These are phyloP conservation scores for Oscheius sp. DNA, from an alignment of 2,888 invertebrate species.

Conservation along the genomic window DNA sequence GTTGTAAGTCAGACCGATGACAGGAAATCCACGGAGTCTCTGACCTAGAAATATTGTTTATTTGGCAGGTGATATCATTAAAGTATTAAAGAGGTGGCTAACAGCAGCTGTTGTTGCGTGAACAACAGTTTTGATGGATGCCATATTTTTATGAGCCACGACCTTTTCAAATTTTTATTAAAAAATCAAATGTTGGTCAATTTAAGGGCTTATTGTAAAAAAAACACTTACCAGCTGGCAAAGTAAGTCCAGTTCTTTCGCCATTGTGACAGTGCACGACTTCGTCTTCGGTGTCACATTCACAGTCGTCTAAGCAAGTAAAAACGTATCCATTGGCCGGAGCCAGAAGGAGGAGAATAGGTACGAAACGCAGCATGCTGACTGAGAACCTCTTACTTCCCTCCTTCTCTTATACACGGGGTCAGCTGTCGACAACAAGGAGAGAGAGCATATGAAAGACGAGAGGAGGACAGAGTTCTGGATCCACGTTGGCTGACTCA, in stretches of 20 bases:
- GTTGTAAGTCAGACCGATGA: constrained; percentile 62
- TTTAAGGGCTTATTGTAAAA: too few relatives aligned
- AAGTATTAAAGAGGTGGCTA: too few relatives aligned
- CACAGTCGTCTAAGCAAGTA: constrained; percentile 61
- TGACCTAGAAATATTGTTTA: constrained; percentile 32
- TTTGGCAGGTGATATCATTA: too few relatives aligned
- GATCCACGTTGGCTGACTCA: constrained; percentile 1
- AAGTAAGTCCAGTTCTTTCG: constrained; percentile 47
- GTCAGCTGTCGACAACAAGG: constrained; percentile 22
- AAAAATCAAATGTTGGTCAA: too few relatives aligned
- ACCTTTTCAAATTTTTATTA: too few relatives aligned
- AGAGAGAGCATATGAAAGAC: constrained; percentile 14
- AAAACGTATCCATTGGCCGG: constrained; percentile 48
- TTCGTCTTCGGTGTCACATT: constrained; percentile 65
- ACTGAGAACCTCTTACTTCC: too few relatives aligned
- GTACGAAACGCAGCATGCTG: constrained; percentile 5
- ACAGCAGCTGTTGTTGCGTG: too few relatives aligned
- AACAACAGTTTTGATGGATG: too few relatives aligned
- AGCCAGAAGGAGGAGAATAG: neutral
- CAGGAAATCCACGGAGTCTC: constrained; percentile 61
- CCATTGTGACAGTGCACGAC: constrained; percentile 66
- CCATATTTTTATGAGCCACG: too few relatives aligned
- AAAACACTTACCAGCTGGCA: constrained; percentile 43
- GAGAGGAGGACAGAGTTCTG: constrained; percentile 18
- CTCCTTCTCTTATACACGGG: constrained; percentile 28